Base-by-base conservation (phyloP, 53 echinoderm and acorn worm genomes). In the Crossaster papposus region DNA sequence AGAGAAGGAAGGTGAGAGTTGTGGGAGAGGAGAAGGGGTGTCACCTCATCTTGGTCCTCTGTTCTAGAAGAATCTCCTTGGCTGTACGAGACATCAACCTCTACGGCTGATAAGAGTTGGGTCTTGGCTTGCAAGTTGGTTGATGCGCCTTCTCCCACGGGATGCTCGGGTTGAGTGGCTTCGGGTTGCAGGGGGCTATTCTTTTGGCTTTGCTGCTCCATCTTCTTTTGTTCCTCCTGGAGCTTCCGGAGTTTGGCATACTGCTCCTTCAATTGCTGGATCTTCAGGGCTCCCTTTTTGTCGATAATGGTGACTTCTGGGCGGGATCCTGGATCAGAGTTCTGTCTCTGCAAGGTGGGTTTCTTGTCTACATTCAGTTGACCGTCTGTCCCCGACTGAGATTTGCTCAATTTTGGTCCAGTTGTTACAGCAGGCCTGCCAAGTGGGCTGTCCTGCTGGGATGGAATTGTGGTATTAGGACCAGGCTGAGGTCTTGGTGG, bases 211-310 rank as follows among this genome's bases (percentile, higher is more conserved):
- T 76, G 58, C 58, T 77, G 58, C 24, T 89, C 79, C 37, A 79
- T 2, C 74, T 51, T 52, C 84, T 79, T 91, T 28, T 91, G 91
- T 33, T 93, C 91, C n/a, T 93, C 79, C 74, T 96, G 96, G 68
- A 96, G 94, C 64, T 81, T 85, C 26, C 95, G 88, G 35, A 96
- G 88, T 74, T 91, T 96, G 91, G 96, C 96, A 80, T 95, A 95
- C 89, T 96, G 96, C 65, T 95, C 95, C 74, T 95, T 95, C 63
- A 96, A 90, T 63, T 91, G 96, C 7, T 82, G 63, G 44, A 93
- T 94, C 44, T 90, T 93, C 24, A 86, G 68, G 65, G 90, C 90
- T 30, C 82, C 91, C 34, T 89, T 83, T 37, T 87, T 75, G 76
- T 87, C 87, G 35, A 87, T 77, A 24, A 87, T 38, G 55, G 87